Base-by-base conservation (phyloP, 1,140 invertebrate species). In the Zaprionus camerounensis region DNA sequence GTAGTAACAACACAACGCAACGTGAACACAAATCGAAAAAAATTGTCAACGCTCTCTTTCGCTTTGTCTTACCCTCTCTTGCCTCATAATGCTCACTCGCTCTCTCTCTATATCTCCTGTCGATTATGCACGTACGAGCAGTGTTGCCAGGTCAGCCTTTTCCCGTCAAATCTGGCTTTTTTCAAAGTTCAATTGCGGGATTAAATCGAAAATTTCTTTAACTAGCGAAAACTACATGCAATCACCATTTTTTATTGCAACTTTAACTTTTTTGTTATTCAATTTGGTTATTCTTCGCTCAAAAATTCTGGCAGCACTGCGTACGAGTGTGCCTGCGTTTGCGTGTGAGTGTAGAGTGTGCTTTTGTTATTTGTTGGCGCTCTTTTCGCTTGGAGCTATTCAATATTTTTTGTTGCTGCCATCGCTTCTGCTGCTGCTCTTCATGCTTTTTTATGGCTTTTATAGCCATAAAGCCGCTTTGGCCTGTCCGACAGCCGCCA, bases 361-460 rank as follows among this genome's bases (percentile, higher is more conserved):
- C 51, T 63, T 44, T 57, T 49, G 34, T 67, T 71, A 26, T 75
- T 71, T n/a, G 64, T 49, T 20, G 34, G n/a, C 36, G 49, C 71
- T 75, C 72, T 71, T 53, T 59, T 55, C 20, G 26, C 12, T 55
- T 67, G 56, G 53, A 68, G 74, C 63, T 71, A 58, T 79, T 79
- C 55, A 68, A 71, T 78, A 82, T 67, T 79, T 61, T 58, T 71
- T 75, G 79, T 46, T 64, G 61, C 64, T 58, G 66, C 15, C 78
- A 68, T n/a, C 63, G 61, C 44, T 38, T 49, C 26, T 82, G 74
- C 64, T 38, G 64, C 58, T 80, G 82, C 78, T 84, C 75, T 81
- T 81, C 77, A 81, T 77, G 81, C 71, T 87, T 87, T 86, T 90
- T 90, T 86, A 86, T 86, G 83, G 83, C 82, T 87, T 87, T 87